Base-by-base conservation (phyloP, 2,797 vertebrate genomes). In the Poeciliopsis gracilis region DNA sequence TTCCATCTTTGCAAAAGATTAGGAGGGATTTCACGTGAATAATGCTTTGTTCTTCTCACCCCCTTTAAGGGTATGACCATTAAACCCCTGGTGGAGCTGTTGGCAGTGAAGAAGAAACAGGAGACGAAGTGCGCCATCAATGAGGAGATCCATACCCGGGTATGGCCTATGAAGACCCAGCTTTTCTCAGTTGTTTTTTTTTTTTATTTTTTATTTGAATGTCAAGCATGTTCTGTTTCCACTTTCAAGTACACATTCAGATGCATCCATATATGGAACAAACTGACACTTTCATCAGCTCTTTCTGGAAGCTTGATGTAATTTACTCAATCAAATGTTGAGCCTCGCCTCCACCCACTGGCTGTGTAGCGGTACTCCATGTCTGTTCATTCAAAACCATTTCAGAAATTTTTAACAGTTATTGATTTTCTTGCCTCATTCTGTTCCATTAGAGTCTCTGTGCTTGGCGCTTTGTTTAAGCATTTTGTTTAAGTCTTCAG, bases 81-180 rank as follows among this genome's bases (percentile, higher is more conserved):
- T 86, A 97, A 97, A 73, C 98, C 98, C 11, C 89, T 99, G 88
- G 98, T 99, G 90, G 98, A 99, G 81, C 96, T 99, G 57, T 91
- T 99, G 93, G 98, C 98, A 0, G 98, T 99, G 91, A 99, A 99
- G 94, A 99, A 99, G 95, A 99, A 99, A 87, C 97, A 99, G 72
- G 98, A 99, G 88, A 97, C 97, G 0, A 99, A 99, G 84, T 97
- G 98, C 49, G 97, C 98, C 45, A 99, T 99, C 86, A 99, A 99
- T 0, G 98, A 99, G 90, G 98, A 99, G 95, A 99, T 99, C 89
- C 98, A 99, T 94, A 98, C 97, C 0, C 98, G 99, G 97, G 98
- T 99, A 94, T n/a, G 23, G 16, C 13, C 1, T 20, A 1, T 76
- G 28, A 51, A 12, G 75, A 59, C 33, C 33, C 43, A 70, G 16